A percentile compares a stretch with the other conserved stretches of the same genome.
Conservation (phyloP, 1,140 invertebrate species). For the Drosophila elegans region DNA sequence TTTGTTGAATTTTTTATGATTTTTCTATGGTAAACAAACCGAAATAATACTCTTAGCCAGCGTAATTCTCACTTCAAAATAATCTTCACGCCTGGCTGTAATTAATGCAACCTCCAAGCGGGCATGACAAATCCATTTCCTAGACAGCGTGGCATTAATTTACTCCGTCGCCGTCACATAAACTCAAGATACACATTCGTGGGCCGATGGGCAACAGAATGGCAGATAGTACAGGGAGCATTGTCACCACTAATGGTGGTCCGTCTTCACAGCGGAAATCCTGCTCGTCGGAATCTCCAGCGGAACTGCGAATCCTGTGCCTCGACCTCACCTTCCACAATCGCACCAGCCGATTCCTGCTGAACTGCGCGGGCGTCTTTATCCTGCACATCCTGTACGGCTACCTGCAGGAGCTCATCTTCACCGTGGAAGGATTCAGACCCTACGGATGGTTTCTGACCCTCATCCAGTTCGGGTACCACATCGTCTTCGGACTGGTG, state of each 20-base stretch:
- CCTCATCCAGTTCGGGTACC: slow-evolving; percentile 95
- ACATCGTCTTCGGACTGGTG: slow-evolving; percentile 91
- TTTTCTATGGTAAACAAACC: slow-evolving; percentile 14
- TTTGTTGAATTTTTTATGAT: no score
- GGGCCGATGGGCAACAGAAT: slow-evolving; percentile 24
- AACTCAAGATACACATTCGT: slow-evolving; percentile 38
- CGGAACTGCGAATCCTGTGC: slow-evolving; percentile 89
- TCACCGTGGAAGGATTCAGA: slow-evolving; percentile 94
- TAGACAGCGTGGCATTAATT: slow-evolving; percentile 44
- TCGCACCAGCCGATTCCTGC: slow-evolving; percentile 89
- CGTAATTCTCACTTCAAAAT: not conserved
- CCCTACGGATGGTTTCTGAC: slow-evolving; percentile 97
- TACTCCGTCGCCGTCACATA: slow-evolving; percentile 4
- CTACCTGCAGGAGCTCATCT: slow-evolving; percentile 97
- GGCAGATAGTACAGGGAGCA: slow-evolving; percentile 39
- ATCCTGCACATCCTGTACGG: slow-evolving; percentile 95
- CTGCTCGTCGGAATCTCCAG: slow-evolving; percentile 41
- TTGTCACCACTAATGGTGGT: slow-evolving; percentile 64
- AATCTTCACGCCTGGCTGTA: not conserved
- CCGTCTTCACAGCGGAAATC: slow-evolving; percentile 44
- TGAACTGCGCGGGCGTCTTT: slow-evolving; percentile 92
- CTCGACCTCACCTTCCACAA: slow-evolving; percentile 90
- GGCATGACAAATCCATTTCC: slow-evolving; percentile 26
- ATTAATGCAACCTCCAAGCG: slow-evolving; percentile 6
- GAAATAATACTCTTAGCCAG: not conserved